These are phyloP conservation scores for Hemiprocne comata DNA, from an alignment of 2,113 vertebrate species.

Conservation along the genomic window DNA sequence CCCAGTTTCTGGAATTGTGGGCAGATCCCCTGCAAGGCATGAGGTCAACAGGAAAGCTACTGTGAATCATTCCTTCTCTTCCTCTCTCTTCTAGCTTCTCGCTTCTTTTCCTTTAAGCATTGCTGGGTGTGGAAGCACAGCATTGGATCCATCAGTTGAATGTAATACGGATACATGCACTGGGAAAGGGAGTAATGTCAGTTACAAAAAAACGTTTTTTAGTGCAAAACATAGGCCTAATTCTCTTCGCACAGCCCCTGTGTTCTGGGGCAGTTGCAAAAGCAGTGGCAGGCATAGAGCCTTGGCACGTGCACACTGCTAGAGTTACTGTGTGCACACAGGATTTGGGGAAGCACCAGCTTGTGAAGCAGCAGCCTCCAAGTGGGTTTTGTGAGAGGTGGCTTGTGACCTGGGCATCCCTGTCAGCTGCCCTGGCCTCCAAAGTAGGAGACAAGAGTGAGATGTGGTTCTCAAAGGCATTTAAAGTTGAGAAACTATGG, in stretches of 20 bases:
- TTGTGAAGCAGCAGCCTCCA: background rate
- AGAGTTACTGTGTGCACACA: background rate
- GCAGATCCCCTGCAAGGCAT: background rate
- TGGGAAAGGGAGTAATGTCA: background rate
- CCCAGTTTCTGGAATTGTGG: background rate
- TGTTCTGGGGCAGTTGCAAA: background rate
- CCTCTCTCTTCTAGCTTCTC: background rate
- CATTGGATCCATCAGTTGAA: background rate
- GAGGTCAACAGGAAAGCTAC: background rate
- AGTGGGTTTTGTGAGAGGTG: background rate
- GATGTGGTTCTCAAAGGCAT: background rate
- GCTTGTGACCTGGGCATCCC: background rate
- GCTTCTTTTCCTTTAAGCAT: background rate
- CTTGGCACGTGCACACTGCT: background rate
- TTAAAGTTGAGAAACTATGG: background rate
- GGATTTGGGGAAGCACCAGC: background rate
- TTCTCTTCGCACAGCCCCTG: background rate
- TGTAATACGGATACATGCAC: fast-evolving
- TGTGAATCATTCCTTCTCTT: background rate
- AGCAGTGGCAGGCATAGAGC: background rate
- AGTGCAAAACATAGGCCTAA: background rate
- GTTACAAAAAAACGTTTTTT: background rate
- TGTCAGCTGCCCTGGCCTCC: too few species aligned
- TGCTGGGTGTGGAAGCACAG: background rate
- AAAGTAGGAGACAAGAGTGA: fast-evolving